phyloP scores from a whole-genome alignment of 2,888 invertebrate species.

The Campoplex nolae region DNA sequence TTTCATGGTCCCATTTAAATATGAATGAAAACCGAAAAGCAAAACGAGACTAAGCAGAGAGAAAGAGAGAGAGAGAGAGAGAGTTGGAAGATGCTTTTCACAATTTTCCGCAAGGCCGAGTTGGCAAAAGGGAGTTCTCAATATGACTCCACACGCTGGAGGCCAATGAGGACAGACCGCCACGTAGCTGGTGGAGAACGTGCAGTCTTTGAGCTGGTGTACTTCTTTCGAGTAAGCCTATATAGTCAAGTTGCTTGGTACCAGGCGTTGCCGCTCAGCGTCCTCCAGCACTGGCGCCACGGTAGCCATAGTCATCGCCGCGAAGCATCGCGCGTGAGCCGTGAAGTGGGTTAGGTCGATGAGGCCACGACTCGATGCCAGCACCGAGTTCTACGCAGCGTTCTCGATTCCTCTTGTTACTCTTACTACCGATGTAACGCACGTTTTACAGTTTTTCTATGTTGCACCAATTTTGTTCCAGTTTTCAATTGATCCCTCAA shows the following conservation, averaged over 20 bases:
- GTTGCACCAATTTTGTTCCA: not conserved
- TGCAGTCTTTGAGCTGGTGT: slow-evolving; percentile 42
- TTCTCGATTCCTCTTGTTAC: slow-evolving; percentile 76
- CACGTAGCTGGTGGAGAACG: slow-evolving; percentile 71
- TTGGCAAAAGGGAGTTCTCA: slow-evolving; percentile 59
- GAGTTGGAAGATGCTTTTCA: slow-evolving; percentile 46
- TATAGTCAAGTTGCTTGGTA: slow-evolving; percentile 50
- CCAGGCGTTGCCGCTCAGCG: slow-evolving; percentile 63
- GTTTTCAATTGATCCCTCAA: not conserved
- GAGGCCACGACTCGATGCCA: slow-evolving; percentile 78
- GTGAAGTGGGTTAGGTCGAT: slow-evolving; percentile 83
- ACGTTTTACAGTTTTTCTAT: not conserved
- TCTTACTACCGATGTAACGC: slow-evolving; percentile 13
- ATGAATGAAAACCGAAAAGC: slow-evolving; percentile 19
- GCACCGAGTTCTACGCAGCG: slow-evolving; percentile 79
- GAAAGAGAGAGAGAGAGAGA: slow-evolving; percentile 39
- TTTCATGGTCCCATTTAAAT: slow-evolving; percentile 68
- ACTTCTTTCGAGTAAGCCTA: slow-evolving; percentile 35
- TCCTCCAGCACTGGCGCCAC: slow-evolving; percentile 69
- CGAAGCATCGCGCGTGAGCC: slow-evolving; percentile 67
- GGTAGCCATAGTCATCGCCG: slow-evolving; percentile 52
- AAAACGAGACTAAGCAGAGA: slow-evolving; percentile 26
- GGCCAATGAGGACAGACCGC: slow-evolving; percentile 69
- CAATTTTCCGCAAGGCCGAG: slow-evolving; percentile 66
- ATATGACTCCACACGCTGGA: slow-evolving; percentile 48